phyloP scores from a whole-genome alignment of 2,797 vertebrate species.

The Hippoglossus hippoglossus region DNA sequence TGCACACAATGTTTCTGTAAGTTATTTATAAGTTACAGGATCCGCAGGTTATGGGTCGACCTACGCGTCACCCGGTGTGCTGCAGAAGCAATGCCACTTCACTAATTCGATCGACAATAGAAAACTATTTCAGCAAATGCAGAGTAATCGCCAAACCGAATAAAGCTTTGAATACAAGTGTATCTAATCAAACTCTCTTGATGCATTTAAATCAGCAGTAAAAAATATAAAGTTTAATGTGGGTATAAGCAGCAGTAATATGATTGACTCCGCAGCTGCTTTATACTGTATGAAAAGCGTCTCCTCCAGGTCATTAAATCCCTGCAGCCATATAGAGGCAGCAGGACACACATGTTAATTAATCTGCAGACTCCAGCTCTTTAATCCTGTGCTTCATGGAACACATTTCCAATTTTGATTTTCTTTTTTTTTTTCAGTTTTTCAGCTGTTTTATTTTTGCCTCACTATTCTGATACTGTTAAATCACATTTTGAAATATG shows the following conservation, averaged over 20 bases:
- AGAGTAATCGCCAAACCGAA: neutral
- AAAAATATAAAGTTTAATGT: constrained; percentile 1
- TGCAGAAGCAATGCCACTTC: neutral
- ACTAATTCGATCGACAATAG: neutral
- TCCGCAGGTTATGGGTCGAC: neutral
- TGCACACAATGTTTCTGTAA: neutral
- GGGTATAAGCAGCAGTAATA: neutral
- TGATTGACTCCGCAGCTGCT: constrained; percentile 9
- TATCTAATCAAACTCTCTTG: neutral
- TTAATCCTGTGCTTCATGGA: neutral
- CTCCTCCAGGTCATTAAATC: constrained; percentile 9
- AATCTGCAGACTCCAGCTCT: constrained; percentile 3
- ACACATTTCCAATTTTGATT: neutral
- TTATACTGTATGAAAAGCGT: constrained; percentile 2
- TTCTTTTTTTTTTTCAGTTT: neutral
- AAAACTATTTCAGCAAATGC: neutral
- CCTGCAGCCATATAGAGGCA: constrained; percentile 5
- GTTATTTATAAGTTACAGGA: constrained; percentile 3
- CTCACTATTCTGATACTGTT: neutral
- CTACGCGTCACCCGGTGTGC: neutral
- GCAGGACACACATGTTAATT: constrained; percentile 6
- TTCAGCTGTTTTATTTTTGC: neutral
- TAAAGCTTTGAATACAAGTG: neutral
- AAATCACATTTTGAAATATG: neutral
- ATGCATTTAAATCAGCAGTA: neutral